A percentile compares a stretch with the other conserved stretches of the same genome.
These are phyloP conservation scores for Drosophila anomalata DNA, from an alignment of 2,888 invertebrate genomes.

Conservation along the genomic window DNA sequence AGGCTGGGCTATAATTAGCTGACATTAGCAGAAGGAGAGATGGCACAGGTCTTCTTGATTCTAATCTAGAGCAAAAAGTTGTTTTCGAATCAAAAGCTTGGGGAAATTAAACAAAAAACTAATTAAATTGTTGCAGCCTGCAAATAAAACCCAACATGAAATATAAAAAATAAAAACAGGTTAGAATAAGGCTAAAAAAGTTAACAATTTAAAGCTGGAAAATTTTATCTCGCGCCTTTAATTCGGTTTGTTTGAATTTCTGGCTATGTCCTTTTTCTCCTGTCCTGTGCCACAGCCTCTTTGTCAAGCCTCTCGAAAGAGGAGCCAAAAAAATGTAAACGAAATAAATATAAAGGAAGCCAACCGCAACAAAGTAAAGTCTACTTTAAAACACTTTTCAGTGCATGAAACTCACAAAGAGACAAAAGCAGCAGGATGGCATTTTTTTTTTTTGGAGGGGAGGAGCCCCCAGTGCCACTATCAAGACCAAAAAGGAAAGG, in stretches of 20 bases:
- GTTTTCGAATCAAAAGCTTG: not conserved
- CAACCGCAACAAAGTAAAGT: constrained; percentile 67
- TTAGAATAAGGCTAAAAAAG: too few relatives aligned
- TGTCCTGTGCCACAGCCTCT: constrained; percentile 6
- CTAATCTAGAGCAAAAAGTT: not conserved
- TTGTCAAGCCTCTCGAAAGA: constrained; percentile 37
- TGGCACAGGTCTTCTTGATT: not conserved
- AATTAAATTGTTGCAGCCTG: not conserved
- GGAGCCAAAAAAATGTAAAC: constrained; percentile 24
- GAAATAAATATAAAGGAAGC: constrained; percentile 47
- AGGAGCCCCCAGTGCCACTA: constrained; percentile 39
- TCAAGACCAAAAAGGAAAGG: constrained; percentile 21
- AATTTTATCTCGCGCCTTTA: constrained; percentile 17
- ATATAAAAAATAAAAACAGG: too few relatives aligned
- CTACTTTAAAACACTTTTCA: constrained; percentile 69
- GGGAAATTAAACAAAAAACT: not conserved
- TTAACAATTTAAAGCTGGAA: too few relatives aligned
- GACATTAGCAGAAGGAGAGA: constrained; percentile 45
- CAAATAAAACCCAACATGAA: not conserved
- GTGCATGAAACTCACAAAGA: constrained; percentile 59
- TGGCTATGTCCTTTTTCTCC: constrained; percentile 6
- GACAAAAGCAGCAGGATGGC: constrained; percentile 45
- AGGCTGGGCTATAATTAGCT: constrained; percentile 55
- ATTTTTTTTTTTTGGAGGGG: constrained; percentile 9
- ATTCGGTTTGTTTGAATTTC: constrained; percentile 35